phyloP scores from a whole-genome alignment of 1,140 invertebrate genomes.

The Neodiprion virginianus region DNA sequence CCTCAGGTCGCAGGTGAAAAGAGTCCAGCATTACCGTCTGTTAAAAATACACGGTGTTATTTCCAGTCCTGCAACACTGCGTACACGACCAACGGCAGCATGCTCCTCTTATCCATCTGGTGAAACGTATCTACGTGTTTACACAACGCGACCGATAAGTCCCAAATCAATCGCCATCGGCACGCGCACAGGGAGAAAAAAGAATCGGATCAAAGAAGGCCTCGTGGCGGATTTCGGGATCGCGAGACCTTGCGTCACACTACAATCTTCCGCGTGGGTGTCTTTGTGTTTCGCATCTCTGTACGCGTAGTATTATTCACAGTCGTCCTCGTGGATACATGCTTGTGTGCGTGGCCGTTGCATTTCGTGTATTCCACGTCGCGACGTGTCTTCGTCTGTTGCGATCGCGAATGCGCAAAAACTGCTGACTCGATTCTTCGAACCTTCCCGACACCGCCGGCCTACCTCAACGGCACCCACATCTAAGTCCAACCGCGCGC shows the following conservation, averaged over 20 bases:
- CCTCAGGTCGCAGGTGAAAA: too few relatives aligned
- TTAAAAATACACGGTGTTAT: too few relatives aligned
- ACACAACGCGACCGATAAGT: too few relatives aligned
- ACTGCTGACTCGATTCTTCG: not conserved
- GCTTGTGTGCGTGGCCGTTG: not conserved
- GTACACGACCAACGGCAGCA: too few relatives aligned
- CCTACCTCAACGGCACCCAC: not conserved
- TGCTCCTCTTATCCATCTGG: too few relatives aligned
- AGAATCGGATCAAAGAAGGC: too few relatives aligned
- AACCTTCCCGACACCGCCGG: not conserved
- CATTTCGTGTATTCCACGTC: not conserved
- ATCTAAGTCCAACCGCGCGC: not conserved
- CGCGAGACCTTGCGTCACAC: not conserved
- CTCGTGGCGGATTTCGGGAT: too few relatives aligned
- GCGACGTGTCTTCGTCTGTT: not conserved
- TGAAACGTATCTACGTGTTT: too few relatives aligned
- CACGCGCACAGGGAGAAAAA: too few relatives aligned
- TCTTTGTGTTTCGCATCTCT: not conserved
- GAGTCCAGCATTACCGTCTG: too few relatives aligned
- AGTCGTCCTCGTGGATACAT: not conserved
- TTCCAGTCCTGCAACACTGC: too few relatives aligned
- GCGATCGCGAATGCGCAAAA: not conserved
- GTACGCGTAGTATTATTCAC: not conserved
- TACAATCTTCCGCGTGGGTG: not conserved
- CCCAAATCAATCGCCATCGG: too few relatives aligned